Conservation (phyloP, 2,797 vertebrate species). For the Heteromormyrus szaboi region DNA sequence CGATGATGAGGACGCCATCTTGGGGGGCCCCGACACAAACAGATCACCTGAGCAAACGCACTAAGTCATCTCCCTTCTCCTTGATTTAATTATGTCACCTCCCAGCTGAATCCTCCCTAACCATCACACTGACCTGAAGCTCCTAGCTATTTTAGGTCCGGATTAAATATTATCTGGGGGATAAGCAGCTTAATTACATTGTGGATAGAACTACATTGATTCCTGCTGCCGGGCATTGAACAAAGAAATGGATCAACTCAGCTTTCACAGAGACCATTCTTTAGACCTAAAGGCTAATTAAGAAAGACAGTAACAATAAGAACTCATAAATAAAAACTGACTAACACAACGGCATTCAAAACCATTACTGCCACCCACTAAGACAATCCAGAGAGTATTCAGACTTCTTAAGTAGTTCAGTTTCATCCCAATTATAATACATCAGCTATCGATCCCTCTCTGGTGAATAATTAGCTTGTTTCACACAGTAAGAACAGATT, state of each 20-base stretch:
- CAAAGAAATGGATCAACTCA: neutral
- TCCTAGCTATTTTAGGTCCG: constrained; percentile 4
- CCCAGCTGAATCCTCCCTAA: neutral
- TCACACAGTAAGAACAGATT: neutral
- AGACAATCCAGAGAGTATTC: neutral
- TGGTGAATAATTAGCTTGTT: neutral
- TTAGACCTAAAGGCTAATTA: neutral
- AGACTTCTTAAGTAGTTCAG: neutral
- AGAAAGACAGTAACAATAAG: neutral
- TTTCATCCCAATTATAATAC: neutral
- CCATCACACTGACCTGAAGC: neutral
- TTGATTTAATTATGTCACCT: neutral
- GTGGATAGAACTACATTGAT: neutral
- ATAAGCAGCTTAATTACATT: constrained; percentile 20
- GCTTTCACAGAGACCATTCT: constrained; percentile 9
- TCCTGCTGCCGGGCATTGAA: neutral
- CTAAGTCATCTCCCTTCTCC: neutral
- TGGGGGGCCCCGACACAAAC: neutral
- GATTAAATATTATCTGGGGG: constrained; percentile 2
- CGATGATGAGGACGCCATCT: neutral
- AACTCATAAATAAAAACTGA: neutral
- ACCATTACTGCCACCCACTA: neutral
- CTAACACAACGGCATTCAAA: neutral
- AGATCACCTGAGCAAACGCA: neutral
- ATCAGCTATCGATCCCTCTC: neutral